Evolutionary conservation across 2,113 vertebrate species (phyloP).

Genomic region (Gavia stellata): DNA sequence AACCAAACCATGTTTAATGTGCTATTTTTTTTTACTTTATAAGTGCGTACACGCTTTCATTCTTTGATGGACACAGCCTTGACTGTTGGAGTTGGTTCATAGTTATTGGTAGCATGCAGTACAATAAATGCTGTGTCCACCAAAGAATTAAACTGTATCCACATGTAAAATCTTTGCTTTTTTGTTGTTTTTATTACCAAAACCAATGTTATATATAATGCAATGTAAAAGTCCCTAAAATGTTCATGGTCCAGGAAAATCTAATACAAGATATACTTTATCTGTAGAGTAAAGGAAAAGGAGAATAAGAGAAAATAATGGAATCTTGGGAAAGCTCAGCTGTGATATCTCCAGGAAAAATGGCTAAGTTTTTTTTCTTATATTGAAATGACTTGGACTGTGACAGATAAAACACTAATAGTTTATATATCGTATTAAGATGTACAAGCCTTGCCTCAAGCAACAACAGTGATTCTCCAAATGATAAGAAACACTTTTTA

Average conservation of each 20-base stretch:
- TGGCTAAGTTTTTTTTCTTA: neutral
- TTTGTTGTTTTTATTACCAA: neutral
- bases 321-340: neutral
- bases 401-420: neutral
- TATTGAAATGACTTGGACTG: neutral
- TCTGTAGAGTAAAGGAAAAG: neutral
- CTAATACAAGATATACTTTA: neutral
- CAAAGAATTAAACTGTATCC: neutral
- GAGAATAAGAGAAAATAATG: neutral
- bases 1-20: neutral
- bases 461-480: neutral
- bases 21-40: neutral
- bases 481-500: neutral
- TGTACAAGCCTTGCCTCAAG: neutral
- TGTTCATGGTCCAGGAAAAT: neutral
- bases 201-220: neutral
- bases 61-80: neutral
- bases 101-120: neutral
- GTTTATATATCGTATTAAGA: neutral
- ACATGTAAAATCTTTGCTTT: neutral
- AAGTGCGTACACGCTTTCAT: neutral
- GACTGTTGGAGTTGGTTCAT: neutral
- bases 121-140: neutral
- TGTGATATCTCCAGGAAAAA: neutral
- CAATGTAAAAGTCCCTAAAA: neutral